Base-by-base conservation (phyloP, 2,888 invertebrate species). In the Lymantria monacha region DNA sequence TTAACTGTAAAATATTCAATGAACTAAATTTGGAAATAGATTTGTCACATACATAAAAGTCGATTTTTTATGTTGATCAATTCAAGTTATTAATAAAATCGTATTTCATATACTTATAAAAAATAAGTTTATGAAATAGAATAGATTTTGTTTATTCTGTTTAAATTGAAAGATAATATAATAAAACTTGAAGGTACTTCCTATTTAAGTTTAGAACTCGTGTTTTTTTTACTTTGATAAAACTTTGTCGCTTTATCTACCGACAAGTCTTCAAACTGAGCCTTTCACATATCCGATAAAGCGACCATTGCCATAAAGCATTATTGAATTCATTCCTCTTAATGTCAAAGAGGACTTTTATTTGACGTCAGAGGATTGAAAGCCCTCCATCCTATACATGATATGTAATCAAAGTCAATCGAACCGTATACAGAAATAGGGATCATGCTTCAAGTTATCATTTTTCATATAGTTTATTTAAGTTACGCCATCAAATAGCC, bases 251-350 rank as follows among this genome's bases (percentile, higher is more conserved):
- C 13, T 14, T 41, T 41, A 41, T 38, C 9, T 38, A 3, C 38
- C 38, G 12, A 12, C 12, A 7, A n/a, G 2, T 38, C 11, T 12
- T n/a, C 38, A 38, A 36, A 50, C 50, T 44, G 45, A 48, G 14
- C 47, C 50, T 43, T 58, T 63, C 59, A 59, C 51, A 63, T 57
- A 63, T 61, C 52, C 58, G 59, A 69, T 70, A 57, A 55, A 67
- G 52, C 54, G 59, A 44, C 52, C 61, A 59, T 63, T 59, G 60
- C 59, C 61, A 57, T 59, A 59, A 63, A 63, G 61, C 67, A 67
- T 73, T 76, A 79, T 76, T 75, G 74, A 74, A 76, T 72, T 70
- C 66, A 63, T 68, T 73, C 62, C 64, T 70, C 70, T 67, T 76
- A 73, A 71, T 69, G 70, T 70, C 71, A 72, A 72, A 75, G 70